phyloP scores from a whole-genome alignment of 2,797 vertebrate genomes.

The Xiphorhynchus erythropygius region DNA sequence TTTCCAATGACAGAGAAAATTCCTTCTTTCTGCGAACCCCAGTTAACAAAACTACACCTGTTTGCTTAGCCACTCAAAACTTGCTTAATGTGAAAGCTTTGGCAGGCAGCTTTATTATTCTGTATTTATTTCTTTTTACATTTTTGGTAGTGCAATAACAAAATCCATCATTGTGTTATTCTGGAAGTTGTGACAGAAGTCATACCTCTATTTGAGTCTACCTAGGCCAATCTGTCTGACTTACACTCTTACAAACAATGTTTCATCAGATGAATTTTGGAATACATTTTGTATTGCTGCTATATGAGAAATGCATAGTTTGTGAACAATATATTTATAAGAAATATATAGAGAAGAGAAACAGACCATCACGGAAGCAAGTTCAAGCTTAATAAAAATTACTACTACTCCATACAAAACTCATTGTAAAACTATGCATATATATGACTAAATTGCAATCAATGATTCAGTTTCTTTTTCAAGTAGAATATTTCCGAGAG shows the following conservation, averaged over 20 bases:
- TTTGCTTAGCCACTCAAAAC: neutral
- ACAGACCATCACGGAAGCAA: neutral
- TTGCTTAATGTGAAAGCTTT: neutral
- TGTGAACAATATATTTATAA: neutral
- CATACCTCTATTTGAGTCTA: neutral
- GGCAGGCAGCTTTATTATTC: neutral
- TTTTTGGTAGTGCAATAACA: neutral
- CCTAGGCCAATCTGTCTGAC: neutral
- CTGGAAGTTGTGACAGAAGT: neutral
- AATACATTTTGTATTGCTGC: rapidly evolving
- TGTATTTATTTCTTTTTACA: neutral
- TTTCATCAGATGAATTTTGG: neutral
- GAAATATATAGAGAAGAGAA: neutral
- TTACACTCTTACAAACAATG: neutral
- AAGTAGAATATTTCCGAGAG: neutral
- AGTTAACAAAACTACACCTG: neutral
- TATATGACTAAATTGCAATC: neutral
- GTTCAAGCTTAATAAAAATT: neutral
- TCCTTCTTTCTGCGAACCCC: neutral
- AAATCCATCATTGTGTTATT: neutral
- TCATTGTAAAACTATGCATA: neutral
- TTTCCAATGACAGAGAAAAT: neutral
- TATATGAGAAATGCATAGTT: neutral
- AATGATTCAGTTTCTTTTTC: neutral
- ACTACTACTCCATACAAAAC: neutral